Conservation (phyloP, 2,888 invertebrate genomes). For the Scelioninae gen. 2 region DNA sequence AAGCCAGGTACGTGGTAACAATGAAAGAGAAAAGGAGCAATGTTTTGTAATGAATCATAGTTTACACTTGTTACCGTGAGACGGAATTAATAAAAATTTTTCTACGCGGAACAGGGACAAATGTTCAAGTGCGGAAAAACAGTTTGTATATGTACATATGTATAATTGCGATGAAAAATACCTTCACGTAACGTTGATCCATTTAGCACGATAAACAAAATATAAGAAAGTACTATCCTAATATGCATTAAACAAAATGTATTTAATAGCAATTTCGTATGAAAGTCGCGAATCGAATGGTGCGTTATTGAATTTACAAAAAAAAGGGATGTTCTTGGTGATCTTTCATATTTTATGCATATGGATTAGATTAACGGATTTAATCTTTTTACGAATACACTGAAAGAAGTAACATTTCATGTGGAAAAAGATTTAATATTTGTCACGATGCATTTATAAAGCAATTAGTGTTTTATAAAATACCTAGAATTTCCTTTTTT, state of each 20-base stretch:
- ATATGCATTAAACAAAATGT: constrained; percentile 38
- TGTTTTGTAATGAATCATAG: constrained; percentile 58
- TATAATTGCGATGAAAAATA: constrained; percentile 41
- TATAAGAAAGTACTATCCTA: constrained; percentile 48
- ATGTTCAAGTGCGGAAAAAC: constrained; percentile 13
- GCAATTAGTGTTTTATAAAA: constrained; percentile 2
- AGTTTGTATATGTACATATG: constrained; percentile 50
- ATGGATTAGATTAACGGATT: not conserved
- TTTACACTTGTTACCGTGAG: constrained; percentile 54
- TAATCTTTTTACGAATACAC: constrained; percentile 2
- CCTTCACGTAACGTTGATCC: constrained; percentile 38
- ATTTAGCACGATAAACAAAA: constrained; percentile 33
- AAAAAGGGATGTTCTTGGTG: constrained; percentile 12
- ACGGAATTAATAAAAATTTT: constrained; percentile 46
- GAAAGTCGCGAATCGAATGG: constrained; percentile 7
- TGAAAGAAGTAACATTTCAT: constrained; percentile 29
- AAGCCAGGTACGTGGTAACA: constrained; percentile 43
- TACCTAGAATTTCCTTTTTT: constrained; percentile 12
- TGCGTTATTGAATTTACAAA: constrained; percentile 40
- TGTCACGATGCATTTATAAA: constrained; percentile 44
- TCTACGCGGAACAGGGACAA: constrained; percentile 15
- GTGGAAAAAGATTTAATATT: constrained; percentile 19
- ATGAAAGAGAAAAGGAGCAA: constrained; percentile 31
- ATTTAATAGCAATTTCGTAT: constrained; percentile 46
- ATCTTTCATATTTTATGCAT: constrained; percentile 5